Conservation (phyloP, 2,113 vertebrate genomes). For the Ochotona curzoniae region DNA sequence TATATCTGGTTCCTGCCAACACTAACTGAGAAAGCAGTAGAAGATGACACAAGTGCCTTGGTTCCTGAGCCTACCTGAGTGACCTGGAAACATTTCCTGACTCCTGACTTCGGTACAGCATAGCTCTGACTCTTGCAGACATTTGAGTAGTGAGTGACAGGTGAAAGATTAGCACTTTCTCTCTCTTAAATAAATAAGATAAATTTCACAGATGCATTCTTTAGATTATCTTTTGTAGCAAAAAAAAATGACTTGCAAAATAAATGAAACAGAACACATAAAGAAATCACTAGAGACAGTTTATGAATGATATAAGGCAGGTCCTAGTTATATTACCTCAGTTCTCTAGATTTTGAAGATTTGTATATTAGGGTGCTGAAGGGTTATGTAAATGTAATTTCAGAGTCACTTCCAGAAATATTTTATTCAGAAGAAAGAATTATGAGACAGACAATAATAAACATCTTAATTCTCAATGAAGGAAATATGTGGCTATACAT, state of each 20-base stretch:
- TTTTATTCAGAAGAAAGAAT: not conserved
- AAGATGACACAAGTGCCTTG: too few species aligned
- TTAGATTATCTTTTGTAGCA: constrained; percentile 7
- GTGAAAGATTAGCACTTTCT: too few species aligned
- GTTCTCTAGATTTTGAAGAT: not conserved
- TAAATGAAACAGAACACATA: not conserved
- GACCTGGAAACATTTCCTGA: too few species aligned
- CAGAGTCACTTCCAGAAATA: not conserved
- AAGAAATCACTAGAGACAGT: not conserved
- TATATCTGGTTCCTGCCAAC: not conserved
- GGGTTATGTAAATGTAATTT: not conserved
- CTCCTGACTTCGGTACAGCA: too few species aligned
- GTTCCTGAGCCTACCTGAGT: too few species aligned
- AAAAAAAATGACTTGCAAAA: not conserved
- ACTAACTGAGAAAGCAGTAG: too few species aligned
- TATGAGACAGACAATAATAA: not conserved
- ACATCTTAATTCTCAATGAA: not conserved
- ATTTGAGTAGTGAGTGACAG: too few species aligned
- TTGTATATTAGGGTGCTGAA: not conserved
- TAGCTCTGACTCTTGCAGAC: too few species aligned
- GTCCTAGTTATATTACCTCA: not conserved
- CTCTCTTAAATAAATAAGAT: too few species aligned
- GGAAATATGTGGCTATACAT: not conserved
- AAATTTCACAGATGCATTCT: not conserved
- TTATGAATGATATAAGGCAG: not conserved